A percentile compares a stretch with the other conserved stretches of the same genome.
These are phyloP conservation scores for Lates japonicus DNA, from an alignment of 2,797 vertebrate genomes.

Conservation along the genomic window DNA sequence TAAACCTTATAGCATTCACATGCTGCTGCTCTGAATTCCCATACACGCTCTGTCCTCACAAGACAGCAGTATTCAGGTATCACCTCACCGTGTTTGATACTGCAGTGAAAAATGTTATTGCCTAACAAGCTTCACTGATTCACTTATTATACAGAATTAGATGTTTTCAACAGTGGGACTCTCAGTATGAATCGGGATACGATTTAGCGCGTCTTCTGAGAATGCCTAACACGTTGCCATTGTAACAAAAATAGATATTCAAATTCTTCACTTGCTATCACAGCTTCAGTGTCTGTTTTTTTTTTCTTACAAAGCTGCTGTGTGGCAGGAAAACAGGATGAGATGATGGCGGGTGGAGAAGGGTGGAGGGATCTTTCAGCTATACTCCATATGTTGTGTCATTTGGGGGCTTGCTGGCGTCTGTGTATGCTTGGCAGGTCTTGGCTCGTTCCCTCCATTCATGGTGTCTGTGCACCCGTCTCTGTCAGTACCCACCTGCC, in stretches of 20 bases:
- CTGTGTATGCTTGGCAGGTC: conserved; percentile 73
- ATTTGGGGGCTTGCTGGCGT: conserved; percentile 74
- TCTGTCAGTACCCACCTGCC: conserved; percentile 78
- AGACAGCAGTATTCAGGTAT: conserved; percentile 21
- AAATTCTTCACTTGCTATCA: conserved; percentile 60
- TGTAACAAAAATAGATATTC: conserved; percentile 73
- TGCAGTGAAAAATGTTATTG: conserved; percentile 35
- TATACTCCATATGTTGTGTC: conserved; percentile 82
- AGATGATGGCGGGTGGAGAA: conserved; percentile 53
- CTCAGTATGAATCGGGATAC: conserved; percentile 44
- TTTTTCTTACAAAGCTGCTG: conserved; percentile 68
- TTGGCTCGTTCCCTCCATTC: conserved; percentile 71
- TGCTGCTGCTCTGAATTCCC: conserved; percentile 35
- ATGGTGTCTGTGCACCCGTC: conserved; percentile 65
- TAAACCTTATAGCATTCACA: conserved; percentile 39
- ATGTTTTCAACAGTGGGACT: conserved; percentile 59
- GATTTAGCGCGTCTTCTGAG: conserved; percentile 67
- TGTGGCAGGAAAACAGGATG: conserved; percentile 61
- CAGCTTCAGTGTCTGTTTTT: conserved; percentile 60
- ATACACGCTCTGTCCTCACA: conserved; percentile 26
- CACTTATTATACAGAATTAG: conserved; percentile 64
- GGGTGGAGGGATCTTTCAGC: conserved; percentile 59
- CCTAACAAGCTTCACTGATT: conserved; percentile 65
- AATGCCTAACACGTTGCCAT: conserved; percentile 59
- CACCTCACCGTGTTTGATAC: conserved; percentile 26